phyloP scores from a whole-genome alignment of 2,797 vertebrate species.

The Manis pentadactyla region DNA sequence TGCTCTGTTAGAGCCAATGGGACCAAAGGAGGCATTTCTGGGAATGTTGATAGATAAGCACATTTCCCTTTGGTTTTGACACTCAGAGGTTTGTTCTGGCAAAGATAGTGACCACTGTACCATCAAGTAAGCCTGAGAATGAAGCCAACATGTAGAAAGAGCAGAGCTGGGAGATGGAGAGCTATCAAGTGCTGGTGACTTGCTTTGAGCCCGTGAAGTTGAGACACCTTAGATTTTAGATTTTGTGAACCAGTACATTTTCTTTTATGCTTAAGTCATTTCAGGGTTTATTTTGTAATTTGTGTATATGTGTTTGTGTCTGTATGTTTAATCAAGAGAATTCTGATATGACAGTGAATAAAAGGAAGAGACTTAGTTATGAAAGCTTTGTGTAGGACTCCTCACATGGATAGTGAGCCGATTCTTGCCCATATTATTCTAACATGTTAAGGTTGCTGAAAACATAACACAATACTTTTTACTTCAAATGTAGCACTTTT shows the following conservation, averaged over 20 bases:
- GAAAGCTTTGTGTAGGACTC: neutral
- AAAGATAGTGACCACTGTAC: no score
- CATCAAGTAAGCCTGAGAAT: neutral
- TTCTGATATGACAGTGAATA: neutral
- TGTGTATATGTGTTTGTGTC: neutral
- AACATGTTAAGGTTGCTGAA: neutral
- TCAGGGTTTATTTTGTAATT: neutral
- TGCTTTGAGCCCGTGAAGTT: neutral
- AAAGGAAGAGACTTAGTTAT: neutral
- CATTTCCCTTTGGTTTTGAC: neutral
- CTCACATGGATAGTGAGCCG: neutral
- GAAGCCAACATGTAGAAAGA: neutral
- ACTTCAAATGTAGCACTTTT: neutral
- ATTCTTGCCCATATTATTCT: neutral
- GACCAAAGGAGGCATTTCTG: neutral
- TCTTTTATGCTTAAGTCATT: neutral
- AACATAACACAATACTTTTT: neutral
- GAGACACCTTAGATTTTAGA: neutral
- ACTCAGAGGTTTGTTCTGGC: neutral
- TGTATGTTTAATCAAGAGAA: neutral
- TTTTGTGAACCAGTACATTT: neutral
- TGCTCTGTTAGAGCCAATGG: neutral
- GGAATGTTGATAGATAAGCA: neutral
- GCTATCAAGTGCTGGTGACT: no score
- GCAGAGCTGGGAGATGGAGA: no score